These are phyloP conservation scores for Megaustenia siamemsis DNA, from an alignment of 2,888 invertebrate species.

Conservation along the genomic window DNA sequence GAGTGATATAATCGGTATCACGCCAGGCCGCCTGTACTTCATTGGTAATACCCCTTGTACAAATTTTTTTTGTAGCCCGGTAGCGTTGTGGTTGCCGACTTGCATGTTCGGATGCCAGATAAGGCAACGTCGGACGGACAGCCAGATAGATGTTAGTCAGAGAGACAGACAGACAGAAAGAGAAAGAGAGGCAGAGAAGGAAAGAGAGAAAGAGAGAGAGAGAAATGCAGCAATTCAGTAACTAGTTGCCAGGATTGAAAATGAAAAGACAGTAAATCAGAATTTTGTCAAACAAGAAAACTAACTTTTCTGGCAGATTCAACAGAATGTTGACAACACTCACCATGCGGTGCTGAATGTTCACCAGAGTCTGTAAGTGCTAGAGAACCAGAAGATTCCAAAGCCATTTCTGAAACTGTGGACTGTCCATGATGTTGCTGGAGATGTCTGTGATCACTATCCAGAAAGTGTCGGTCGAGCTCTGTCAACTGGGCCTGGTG, in stretches of 20 bases:
- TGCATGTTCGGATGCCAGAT: too few species aligned
- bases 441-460: conserved; percentile 22
- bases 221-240: too few species aligned
- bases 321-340: background rate
- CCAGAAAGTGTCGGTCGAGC: conserved; percentile 33
- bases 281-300: too few species aligned
- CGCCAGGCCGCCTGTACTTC: too few species aligned
- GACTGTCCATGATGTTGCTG: conserved; percentile 26
- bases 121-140: too few species aligned
- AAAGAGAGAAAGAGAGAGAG: too few species aligned
- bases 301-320: background rate
- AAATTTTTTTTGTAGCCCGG: too few species aligned
- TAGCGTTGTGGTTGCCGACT: too few species aligned
- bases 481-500: conserved; percentile 31
- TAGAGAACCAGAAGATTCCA: background rate
- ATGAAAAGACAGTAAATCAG: background rate
- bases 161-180: background rate
- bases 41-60: too few species aligned
- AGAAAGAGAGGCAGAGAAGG: too few species aligned
- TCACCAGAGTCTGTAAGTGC: conserved; percentile 44
- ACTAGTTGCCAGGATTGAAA: background rate
- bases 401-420: background rate
- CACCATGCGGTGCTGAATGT: conserved; percentile 43
- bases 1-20: too few species aligned
- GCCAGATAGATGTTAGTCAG: background rate